A percentile compares a stretch with the other conserved stretches of the same genome.
Evolutionary conservation across 2,888 invertebrate species (phyloP).

Genomic region (Norana najaformis): DNA sequence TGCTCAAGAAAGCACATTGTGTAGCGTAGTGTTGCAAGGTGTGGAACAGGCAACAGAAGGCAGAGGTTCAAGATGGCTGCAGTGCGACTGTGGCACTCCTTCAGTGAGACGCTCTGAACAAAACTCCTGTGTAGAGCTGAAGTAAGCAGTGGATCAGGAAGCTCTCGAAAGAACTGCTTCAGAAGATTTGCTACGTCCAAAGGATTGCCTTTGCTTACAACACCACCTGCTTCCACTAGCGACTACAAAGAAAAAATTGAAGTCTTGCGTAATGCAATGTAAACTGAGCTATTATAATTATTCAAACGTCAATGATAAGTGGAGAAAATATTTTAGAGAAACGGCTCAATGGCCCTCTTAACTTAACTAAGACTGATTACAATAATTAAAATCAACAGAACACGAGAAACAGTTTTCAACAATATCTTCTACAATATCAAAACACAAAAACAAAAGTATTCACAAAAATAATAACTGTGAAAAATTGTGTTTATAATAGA

Average conservation of each 20-base stretch:
- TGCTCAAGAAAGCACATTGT: slow-evolving; percentile 74
- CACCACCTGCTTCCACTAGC: slow-evolving; percentile 74
- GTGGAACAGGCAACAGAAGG: slow-evolving; percentile 75
- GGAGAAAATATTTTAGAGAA: background rate
- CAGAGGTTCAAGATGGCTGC: slow-evolving; percentile 71
- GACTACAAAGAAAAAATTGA: slow-evolving; percentile 64
- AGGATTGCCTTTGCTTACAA: slow-evolving; percentile 72
- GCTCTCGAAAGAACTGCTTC: slow-evolving; percentile 80
- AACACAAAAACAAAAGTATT: background rate
- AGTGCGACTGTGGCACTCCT: background rate
- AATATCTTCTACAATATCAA: background rate
- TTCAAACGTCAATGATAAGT: background rate
- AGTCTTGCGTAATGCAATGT: background rate
- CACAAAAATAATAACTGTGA: background rate
- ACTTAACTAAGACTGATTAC: background rate
- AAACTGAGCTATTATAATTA: too few relatives aligned
- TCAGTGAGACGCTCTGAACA: slow-evolving; percentile 64
- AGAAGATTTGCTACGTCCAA: slow-evolving; percentile 84
- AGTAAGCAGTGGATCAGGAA: slow-evolving; percentile 83
- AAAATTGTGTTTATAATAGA: background rate
- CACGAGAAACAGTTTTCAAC: background rate
- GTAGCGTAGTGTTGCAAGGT: slow-evolving; percentile 79
- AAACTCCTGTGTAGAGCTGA: slow-evolving; percentile 76
- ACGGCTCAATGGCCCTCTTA: background rate
- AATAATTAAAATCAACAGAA: background rate